A percentile compares a stretch with the other conserved stretches of the same genome.
These are phyloP conservation scores for Cheiracanthium punctorium DNA, from an alignment of 2,888 invertebrate species.

Conservation along the genomic window DNA sequence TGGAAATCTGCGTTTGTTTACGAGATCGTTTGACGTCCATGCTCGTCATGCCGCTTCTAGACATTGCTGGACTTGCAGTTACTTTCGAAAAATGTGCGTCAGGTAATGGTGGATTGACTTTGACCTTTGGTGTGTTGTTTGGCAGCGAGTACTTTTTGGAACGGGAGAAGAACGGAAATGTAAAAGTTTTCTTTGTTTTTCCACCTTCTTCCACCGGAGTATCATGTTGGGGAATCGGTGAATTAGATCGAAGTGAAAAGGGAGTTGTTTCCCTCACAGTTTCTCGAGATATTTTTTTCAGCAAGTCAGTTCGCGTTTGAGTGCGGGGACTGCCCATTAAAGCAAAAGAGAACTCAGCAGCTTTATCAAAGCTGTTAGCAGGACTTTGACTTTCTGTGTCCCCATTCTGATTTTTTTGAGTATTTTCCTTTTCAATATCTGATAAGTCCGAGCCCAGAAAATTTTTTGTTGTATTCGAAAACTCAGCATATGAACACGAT, in stretches of 20 bases:
- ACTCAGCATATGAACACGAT: background rate
- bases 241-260: background rate
- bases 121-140: conserved; percentile 16
- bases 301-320: background rate
- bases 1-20: background rate
- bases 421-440: background rate
- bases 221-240: conserved; percentile 8
- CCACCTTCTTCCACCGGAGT: background rate
- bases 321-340: background rate
- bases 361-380: conserved; percentile 1
- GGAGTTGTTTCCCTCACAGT: background rate
- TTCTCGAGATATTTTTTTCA: background rate
- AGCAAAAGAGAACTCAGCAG: background rate
- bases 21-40: conserved; percentile 32
- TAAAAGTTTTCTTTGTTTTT: conserved; percentile 13
- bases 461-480: background rate
- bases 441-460: background rate
- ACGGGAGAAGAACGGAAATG: conserved; percentile 14
- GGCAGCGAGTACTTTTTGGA: conserved; percentile 26
- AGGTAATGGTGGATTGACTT: conserved; percentile 20
- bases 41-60: conserved; percentile 18
- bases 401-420: background rate
- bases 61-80: background rate
- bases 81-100: background rate
- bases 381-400: background rate